Evolutionary conservation across 1,140 invertebrate genomes (phyloP), one percentile per base, ranked within the genome.

Genomic region (Fopius arisanus): DNA sequence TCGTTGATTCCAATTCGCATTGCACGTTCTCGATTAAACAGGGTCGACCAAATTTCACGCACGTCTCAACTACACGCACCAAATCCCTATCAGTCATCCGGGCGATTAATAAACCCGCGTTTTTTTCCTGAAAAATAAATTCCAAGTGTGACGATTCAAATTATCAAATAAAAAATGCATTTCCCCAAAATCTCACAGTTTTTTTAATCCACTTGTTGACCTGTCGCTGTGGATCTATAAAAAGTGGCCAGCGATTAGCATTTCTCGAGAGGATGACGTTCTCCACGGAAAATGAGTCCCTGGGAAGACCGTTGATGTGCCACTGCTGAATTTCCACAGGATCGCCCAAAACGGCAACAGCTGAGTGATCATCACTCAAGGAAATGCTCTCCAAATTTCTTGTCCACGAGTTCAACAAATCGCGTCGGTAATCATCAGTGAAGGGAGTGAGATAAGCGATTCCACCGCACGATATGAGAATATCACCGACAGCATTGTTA

Each of bases 151-250:
- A 6, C 14, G 4, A n/a, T 6, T 48, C 4, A 3, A 14, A n/a
- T n/a, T 3, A 48, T 14, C 19, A 48, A n/a, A n/a, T 48, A 48
- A 48, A 48, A 48, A 14, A 1, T n/a, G 19, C 3, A 4, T 48
- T 48, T 48, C 19, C 9, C 4, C 16, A 37, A 54, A 54, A 23
- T 23, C 5, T 48, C 14, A 72, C 92, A 90, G 92, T 91, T 78
- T 91, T 92, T 75, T 90, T 90, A 75, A 94, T 91, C 93, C 93
- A 94, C 77, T 92, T 92, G 71, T 92, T 92, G 0, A 92, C 93
- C 80, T 94, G 93, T 4, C 88, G 86, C 72, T 92, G 92, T 0
- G 93, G 93, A 83, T 94, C 93, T 72, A 94, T 93, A 83, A 94
- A 92, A 10, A 94, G 82, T 0, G 93, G 92, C 92, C 92, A 91